Percentiles rank a stretch among this genome's conserved stretches.
phyloP scores from a whole-genome alignment of 2,888 invertebrate species.

The Drosophila imparisetae region DNA sequence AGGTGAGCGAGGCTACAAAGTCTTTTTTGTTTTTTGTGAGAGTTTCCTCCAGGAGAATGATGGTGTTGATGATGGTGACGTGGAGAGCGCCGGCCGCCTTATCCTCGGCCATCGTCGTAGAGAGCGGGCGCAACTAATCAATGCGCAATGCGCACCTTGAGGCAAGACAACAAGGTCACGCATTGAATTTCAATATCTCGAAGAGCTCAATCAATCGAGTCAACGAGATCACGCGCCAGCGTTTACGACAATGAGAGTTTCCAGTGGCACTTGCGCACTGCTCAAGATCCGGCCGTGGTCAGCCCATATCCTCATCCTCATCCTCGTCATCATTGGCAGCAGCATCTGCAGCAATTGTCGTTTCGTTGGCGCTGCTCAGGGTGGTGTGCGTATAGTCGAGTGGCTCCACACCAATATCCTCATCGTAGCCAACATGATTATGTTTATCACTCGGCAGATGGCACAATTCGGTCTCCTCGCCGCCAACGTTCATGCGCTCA shows the following conservation, averaged over 20 bases:
- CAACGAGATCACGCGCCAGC: constrained; percentile 60
- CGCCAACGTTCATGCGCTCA: constrained; percentile 40
- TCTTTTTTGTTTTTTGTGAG: constrained; percentile 53
- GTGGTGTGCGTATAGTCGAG: constrained; percentile 74
- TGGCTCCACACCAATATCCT: constrained; percentile 70
- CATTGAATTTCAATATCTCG: constrained; percentile 25
- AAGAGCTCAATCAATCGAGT: constrained; percentile 11
- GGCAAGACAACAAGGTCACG: constrained; percentile 11
- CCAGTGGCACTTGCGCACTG: constrained; percentile 33
- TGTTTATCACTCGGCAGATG: constrained; percentile 46
- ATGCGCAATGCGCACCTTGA: constrained; percentile 6
- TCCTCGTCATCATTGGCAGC: constrained; percentile 8
- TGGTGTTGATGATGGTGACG: background rate
- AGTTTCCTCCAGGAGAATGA: constrained; percentile 34
- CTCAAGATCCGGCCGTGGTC: constrained; percentile 36
- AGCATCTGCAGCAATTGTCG: background rate
- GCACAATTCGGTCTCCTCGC: constrained; percentile 35
- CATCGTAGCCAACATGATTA: constrained; percentile 50
- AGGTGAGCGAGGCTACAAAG: constrained; percentile 76
- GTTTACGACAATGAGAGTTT: constrained; percentile 53
- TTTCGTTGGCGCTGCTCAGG: constrained; percentile 26
- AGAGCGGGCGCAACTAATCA: constrained; percentile 20
- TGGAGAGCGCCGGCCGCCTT: constrained; percentile 41
- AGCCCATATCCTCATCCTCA: constrained; percentile 70
- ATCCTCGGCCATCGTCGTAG: constrained; percentile 46